These are phyloP conservation scores for Drosophila cardini DNA, from an alignment of 1,140 invertebrate species.

Conservation along the genomic window DNA sequence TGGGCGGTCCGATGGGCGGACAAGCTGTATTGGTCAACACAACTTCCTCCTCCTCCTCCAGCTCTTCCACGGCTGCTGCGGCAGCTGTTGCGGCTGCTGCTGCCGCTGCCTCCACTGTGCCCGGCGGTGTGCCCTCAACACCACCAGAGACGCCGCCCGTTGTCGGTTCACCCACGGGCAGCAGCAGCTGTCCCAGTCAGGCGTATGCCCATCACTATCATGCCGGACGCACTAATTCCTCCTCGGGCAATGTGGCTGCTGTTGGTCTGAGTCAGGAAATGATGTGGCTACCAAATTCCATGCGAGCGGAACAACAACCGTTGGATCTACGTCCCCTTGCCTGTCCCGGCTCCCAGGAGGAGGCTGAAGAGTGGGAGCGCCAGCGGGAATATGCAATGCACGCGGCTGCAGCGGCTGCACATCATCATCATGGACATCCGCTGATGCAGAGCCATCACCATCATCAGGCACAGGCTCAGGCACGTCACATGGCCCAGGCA, in stretches of 20 bases:
- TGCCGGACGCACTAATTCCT: conserved; percentile 83
- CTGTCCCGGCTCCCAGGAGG: conserved; percentile 86
- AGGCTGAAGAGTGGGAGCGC: conserved; percentile 87
- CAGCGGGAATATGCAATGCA: conserved; percentile 86
- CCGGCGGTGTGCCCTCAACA: conserved; percentile 82
- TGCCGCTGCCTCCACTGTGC: conserved; percentile 56
- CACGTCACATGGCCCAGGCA: conserved; percentile 63
- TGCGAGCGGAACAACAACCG: conserved; percentile 91
- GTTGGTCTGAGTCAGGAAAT: conserved; percentile 90
- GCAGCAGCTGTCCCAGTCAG: conserved; percentile 72
- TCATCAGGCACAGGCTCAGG: conserved; percentile 37
- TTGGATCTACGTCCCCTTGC: conserved; percentile 91
- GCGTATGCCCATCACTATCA: conserved; percentile 80
- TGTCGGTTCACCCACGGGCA: conserved; percentile 80
- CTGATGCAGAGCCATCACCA: conserved; percentile 71
- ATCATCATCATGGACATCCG: conserved; percentile 73
- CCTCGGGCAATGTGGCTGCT: conserved; percentile 85
- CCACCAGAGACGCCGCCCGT: conserved; percentile 84
- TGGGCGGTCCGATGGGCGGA: conserved; percentile 84
- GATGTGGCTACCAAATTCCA: conserved; percentile 89
- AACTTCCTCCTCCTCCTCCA: conserved; percentile 40
- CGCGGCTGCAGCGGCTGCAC: conserved; percentile 69
- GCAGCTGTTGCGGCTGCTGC: conserved; percentile 34
- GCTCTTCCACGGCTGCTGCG: conserved; percentile 27
- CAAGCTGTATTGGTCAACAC: conserved; percentile 82